phyloP scores from a whole-genome alignment of 2,113 vertebrate genomes.

The Dipodomys ordii region DNA sequence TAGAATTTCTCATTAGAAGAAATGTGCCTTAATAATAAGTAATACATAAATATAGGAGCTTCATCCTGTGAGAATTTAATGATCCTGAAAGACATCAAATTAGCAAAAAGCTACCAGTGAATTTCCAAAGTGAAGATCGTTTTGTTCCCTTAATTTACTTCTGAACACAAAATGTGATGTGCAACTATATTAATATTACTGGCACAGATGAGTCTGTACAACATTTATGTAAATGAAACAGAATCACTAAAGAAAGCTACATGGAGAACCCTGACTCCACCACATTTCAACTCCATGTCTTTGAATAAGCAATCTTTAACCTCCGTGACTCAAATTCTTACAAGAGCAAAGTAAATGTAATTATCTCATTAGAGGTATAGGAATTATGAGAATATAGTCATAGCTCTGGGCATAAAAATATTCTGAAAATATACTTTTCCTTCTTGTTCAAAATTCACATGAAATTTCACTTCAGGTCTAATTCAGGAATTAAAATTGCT shows the following conservation, averaged over 20 bases:
- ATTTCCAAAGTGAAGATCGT: neutral
- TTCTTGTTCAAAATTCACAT: neutral
- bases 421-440: neutral
- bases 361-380: neutral
- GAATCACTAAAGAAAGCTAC: neutral
- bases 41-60: neutral
- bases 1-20: neutral
- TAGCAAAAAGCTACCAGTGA: neutral
- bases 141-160: neutral
- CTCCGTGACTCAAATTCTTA: neutral
- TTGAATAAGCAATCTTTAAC: neutral
- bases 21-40: neutral
- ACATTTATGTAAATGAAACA: neutral
- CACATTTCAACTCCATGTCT: neutral
- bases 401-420: neutral
- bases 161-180: neutral
- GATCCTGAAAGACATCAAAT: neutral
- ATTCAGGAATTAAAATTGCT: neutral
- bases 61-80: neutral
- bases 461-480: neutral
- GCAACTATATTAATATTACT: slow-evolving; percentile 12
- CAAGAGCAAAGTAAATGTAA: neutral
- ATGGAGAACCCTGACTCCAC: neutral
- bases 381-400: neutral
- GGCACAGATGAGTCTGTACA: neutral